These are phyloP conservation scores for Mechanitis messenoides DNA, from an alignment of 2,888 invertebrate genomes.

Conservation along the genomic window DNA sequence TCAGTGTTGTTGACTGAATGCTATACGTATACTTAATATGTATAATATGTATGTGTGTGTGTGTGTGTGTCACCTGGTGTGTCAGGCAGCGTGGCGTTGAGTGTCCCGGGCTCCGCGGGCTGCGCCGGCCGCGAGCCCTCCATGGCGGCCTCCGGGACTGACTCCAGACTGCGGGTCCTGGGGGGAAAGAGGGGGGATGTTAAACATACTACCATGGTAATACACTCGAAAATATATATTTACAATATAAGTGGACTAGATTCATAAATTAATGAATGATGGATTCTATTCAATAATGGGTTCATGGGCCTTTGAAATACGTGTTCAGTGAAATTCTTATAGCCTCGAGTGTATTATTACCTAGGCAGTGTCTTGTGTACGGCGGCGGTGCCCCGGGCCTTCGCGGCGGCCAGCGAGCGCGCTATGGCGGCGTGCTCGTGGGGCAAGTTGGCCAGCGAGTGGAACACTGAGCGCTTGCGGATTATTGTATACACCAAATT, in stretches of 20 bases:
- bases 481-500: slow-evolving; percentile 99
- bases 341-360: slow-evolving; percentile 23
- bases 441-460: slow-evolving; percentile 97
- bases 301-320: no score
- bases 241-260: no score
- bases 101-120: slow-evolving; percentile 93
- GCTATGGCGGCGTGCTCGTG: slow-evolving; percentile 94
- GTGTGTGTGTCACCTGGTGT: slow-evolving; percentile 81
- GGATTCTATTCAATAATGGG: no score
- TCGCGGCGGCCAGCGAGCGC: slow-evolving; percentile 76
- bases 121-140: slow-evolving; percentile 89
- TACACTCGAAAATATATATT: no score
- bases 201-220: no score
- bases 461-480: slow-evolving; percentile 98
- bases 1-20: no score
- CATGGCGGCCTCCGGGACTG: slow-evolving; percentile 81
- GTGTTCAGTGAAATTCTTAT: no score
- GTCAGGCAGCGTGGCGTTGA: slow-evolving; percentile 92
- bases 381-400: slow-evolving; percentile 36
- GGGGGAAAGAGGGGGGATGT: not conserved
- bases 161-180: slow-evolving; percentile 72
- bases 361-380: slow-evolving; percentile 38
- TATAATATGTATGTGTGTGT: not conserved
- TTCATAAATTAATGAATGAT: no score
- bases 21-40: no score